Evolutionary conservation across 2,113 vertebrate genomes (phyloP), one percentile per base, ranked within the genome.

Genomic region (Lepus americanus): DNA sequence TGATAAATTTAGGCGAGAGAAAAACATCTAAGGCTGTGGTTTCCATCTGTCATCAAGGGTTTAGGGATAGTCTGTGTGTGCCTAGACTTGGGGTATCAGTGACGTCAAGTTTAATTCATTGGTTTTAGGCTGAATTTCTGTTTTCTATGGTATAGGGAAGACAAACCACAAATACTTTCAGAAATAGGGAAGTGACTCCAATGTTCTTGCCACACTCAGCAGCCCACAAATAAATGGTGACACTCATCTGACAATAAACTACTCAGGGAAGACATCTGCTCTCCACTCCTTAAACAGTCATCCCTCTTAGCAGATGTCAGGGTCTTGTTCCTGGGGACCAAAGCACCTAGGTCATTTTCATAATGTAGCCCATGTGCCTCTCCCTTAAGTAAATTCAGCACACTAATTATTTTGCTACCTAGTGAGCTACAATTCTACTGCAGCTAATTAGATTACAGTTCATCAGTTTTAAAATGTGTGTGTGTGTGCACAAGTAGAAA

Each of bases 101-200:
- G 87, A 90, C 2, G 10, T 92, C 72, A 85, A 14, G 49, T 8
- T 53, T 31, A 79, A 85, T 66, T 84, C 55, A 20, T 1, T 66
- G 81, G 76, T n/a, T 84, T 82, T 51, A 23, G 27, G 66, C 20
- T 81, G 76, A 83, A 23, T n/a, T 72, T 72, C 39, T 92, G 92
- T 31, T 3, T 53, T 82, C 89, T 14, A 17, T 61, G 72, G 64
- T 33, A 6, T 29, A 76, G 87, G 86, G 89, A 82, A 94, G 87
- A 59, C 59, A 95, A 93, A 94, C 81, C 79, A 86, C 89, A 84
- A n/a, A 73, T 72, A 55, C 80, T 64, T 91, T 89, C 29, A 78
- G 63, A 83, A 96, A 81, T 3, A 90, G 67, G 76, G 94, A 87
- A 87, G 80, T 81, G 61, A 86, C 39, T 27, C 3, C 0, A 33